Base-by-base conservation (phyloP, 2,113 vertebrate species). In the Symphodus melops region DNA sequence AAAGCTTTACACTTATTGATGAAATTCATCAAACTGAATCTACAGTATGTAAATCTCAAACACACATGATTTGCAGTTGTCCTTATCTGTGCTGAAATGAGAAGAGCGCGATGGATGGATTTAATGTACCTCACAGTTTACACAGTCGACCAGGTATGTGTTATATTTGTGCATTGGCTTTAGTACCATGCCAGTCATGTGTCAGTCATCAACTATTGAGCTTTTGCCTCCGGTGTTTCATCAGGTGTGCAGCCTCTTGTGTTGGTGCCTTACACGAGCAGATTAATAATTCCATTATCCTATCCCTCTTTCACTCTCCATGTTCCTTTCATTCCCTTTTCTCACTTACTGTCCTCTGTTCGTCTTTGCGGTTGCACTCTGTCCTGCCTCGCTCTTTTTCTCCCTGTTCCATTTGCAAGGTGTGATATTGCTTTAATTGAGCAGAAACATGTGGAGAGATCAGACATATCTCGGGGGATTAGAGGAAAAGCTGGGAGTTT, bases 381-480 rank as follows among this genome's bases (percentile, higher is more conserved):
- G 49, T 63, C 49, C 66, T 12, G 57, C 77, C 73, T 83, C 57
- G 59, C 73, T 82, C 81, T 84, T 66, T 74, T 71, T 84, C 70
- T 76, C 81, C 64, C 56, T n/a, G 37, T 92, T 92, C 89, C 87
- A 92, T 93, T 94, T 92, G 86, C 85, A 91, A 94, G 92, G 94
- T 94, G 93, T 92, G 92, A 94, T 94, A 96, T 96, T 96, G 95
- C 97, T 98, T 96, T 98, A 97, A 99, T 99, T 98, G 97, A 97
- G 96, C 95, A 97, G 96, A 97, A 99, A 98, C 97, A 98, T 96
- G 97, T 96, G 96, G 96, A 96, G 95, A 96, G 96, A 97, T 98
- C 97, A 98, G 96, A 95, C 97, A 98, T 98, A 97, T 98, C 96
- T 98, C 93, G 88, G 94, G 96, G 97, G 97, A 98, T 98, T 98